These are phyloP conservation scores for Xiphophorus couchianus DNA, from an alignment of 2,113 vertebrate genomes.

Conservation along the genomic window DNA sequence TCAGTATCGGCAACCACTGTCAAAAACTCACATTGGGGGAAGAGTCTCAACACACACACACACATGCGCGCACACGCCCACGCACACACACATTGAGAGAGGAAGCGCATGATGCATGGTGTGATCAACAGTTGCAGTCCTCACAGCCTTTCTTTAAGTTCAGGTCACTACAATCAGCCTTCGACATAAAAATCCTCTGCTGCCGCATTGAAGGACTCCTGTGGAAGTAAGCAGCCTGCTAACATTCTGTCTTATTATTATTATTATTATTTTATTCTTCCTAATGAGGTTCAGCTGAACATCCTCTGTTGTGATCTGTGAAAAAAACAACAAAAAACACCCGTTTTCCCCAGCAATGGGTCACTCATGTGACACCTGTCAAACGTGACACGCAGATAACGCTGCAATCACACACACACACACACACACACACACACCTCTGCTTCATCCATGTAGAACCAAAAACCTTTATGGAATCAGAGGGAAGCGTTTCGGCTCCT, in stretches of 20 bases:
- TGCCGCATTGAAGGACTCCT: neutral
- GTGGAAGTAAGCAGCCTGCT: neutral
- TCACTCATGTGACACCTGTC: slow-evolving; percentile 46
- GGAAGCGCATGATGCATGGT: neutral
- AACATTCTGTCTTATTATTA: neutral
- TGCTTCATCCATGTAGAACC: neutral
- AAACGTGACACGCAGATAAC: slow-evolving; percentile 13
- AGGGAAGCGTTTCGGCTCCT: slow-evolving; percentile 4
- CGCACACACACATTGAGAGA: too few relatives aligned
- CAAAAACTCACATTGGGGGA: slow-evolving; percentile 28
- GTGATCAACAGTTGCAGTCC: neutral
- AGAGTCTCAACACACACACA: neutral
- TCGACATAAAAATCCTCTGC: neutral
- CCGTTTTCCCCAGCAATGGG: neutral
- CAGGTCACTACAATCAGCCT: neutral
- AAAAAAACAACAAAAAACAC: neutral
- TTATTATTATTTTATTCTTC: neutral
- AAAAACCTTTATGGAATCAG: slow-evolving; percentile 6
- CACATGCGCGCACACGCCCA: slow-evolving; percentile 9
- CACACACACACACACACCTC: neutral
- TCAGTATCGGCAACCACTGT: slow-evolving; percentile 47
- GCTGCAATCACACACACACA: neutral
- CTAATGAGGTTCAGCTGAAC: neutral
- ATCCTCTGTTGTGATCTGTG: neutral
- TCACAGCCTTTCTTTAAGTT: neutral